Conservation (phyloP, 1,140 invertebrate species). For the Drosophila lini region DNA sequence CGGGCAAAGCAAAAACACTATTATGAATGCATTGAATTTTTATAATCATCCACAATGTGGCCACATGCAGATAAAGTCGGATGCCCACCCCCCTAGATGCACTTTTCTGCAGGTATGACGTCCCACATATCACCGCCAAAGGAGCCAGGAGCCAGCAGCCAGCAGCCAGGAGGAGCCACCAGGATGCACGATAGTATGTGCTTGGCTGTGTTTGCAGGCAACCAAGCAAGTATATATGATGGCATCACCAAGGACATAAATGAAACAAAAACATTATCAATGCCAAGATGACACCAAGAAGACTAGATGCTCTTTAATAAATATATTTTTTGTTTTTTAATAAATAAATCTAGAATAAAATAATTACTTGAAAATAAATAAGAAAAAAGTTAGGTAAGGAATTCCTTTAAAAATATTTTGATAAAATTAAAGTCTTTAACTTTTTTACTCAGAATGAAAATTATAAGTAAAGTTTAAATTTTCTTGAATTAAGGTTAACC, state of each 20-base stretch:
- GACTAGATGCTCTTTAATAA: neutral
- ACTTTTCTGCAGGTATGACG: constrained; percentile 39
- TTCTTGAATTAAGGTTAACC: constrained; percentile 2
- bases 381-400: too few relatives aligned
- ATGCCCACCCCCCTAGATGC: constrained; percentile 1
- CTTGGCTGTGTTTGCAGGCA: constrained; percentile 17
- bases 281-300: neutral
- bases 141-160: neutral
- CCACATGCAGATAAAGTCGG: constrained; percentile 33
- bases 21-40: constrained; percentile 65
- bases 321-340: neutral
- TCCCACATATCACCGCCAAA: constrained; percentile 30
- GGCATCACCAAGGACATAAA: constrained; percentile 65
- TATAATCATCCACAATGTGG: constrained; percentile 60
- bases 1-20: constrained; percentile 21
- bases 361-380: neutral
- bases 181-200: neutral
- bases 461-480: neutral
- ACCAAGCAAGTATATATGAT: constrained; percentile 23
- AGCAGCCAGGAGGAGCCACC: neutral
- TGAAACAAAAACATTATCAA: constrained; percentile 62
- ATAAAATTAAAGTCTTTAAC: neutral
- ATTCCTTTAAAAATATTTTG: neutral
- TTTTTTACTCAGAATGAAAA: neutral
- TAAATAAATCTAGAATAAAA: too few relatives aligned